Conservation (phyloP, 1,140 invertebrate species). For the Drosophila oshimai region DNA sequence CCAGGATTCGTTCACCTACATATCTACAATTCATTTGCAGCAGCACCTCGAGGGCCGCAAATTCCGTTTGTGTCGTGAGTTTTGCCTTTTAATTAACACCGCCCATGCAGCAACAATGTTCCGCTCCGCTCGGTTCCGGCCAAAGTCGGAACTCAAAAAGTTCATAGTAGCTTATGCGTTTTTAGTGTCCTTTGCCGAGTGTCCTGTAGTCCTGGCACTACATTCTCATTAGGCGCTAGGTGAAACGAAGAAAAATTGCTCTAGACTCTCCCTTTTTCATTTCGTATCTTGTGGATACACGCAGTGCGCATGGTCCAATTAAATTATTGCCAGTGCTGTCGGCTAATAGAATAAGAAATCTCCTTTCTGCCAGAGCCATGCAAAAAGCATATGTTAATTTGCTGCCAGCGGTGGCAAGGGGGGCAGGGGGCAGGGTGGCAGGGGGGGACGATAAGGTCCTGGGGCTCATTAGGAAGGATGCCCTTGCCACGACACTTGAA, state of each 20-base stretch:
- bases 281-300: conserved; percentile 45
- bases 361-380: conserved; percentile 43
- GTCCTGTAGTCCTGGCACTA: conserved; percentile 35
- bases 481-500: conserved; percentile 53
- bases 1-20: conserved; percentile 37
- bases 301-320: conserved; percentile 75
- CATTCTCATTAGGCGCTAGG: conserved; percentile 66
- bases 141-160: conserved; percentile 49
- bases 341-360: conserved; percentile 60
- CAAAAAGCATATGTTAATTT: conserved; percentile 79
- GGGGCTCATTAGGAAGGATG: conserved; percentile 44
- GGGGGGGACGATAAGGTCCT: conserved; percentile 11
- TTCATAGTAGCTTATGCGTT: conserved; percentile 54
- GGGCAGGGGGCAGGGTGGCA: background rate
- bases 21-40: conserved; percentile 46
- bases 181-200: conserved; percentile 43
- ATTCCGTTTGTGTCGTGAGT: conserved; percentile 46
- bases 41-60: conserved; percentile 17
- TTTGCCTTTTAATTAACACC: conserved; percentile 64
- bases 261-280: conserved; percentile 51
- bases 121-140: too few species aligned
- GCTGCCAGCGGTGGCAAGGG: conserved; percentile 16
- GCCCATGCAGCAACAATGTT: conserved; percentile 5
- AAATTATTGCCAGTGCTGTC: conserved; percentile 64
- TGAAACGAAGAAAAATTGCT: conserved; percentile 68